Evolutionary conservation across 2,797 vertebrate species (phyloP).

Genomic region (Amblyraja radiata): DNA sequence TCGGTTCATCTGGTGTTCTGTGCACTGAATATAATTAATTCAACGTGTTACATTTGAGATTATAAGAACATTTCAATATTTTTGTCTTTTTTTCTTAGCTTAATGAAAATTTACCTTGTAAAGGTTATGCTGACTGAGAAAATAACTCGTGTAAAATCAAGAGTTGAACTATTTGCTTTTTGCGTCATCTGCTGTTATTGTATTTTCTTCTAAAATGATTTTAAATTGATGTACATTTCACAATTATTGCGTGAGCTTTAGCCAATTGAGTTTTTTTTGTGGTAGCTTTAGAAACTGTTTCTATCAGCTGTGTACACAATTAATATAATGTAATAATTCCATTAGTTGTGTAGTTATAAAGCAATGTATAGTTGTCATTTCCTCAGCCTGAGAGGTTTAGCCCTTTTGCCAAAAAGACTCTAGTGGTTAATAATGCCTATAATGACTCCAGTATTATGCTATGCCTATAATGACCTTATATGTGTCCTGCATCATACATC

Average conservation of each 20-base stretch:
- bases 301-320: background rate
- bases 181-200: background rate
- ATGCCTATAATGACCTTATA: background rate
- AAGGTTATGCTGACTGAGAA: background rate
- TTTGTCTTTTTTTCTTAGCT: background rate
- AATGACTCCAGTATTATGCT: no score
- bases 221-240: background rate
- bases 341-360: no score
- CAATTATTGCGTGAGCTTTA: background rate
- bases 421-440: background rate
- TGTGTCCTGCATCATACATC: background rate
- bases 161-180: background rate
- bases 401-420: background rate
- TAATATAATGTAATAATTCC: background rate
- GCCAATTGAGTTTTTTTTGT: background rate
- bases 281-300: background rate
- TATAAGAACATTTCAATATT: background rate
- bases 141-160: background rate
- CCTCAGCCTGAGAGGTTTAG: background rate
- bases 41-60: conserved; percentile 41
- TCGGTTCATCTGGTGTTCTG: conserved; percentile 78
- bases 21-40: conserved; percentile 40
- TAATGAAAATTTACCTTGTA: background rate
- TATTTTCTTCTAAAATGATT: background rate
- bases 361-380: background rate